Percentiles rank a stretch among this genome's conserved stretches.
Conservation (phyloP, 2,888 invertebrate species). For the Dasysyrphus tricinctus region DNA sequence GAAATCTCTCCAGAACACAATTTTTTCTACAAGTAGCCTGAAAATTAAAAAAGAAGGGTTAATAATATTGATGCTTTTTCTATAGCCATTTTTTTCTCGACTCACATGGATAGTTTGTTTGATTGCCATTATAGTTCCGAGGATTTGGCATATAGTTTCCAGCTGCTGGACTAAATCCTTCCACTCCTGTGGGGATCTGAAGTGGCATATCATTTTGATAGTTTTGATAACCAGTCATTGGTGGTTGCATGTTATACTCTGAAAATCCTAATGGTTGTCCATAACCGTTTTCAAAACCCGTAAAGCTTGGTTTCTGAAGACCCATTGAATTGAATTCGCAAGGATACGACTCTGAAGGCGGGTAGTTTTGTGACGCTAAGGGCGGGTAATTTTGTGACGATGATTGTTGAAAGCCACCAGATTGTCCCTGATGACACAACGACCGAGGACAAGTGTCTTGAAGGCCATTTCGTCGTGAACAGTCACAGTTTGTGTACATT, state of each 20-base stretch:
- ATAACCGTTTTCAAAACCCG: neutral
- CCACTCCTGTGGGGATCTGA: constrained; percentile 8
- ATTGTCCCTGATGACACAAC: constrained; percentile 83
- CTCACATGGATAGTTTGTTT: neutral
- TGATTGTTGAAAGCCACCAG: constrained; percentile 84
- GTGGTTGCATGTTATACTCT: neutral
- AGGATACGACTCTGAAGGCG: constrained; percentile 79
- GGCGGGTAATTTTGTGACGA: constrained; percentile 78
- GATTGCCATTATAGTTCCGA: neutral
- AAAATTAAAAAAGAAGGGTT: neutral
- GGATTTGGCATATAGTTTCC: constrained; percentile 14
- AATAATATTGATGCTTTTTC: neutral
- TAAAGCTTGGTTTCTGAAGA: neutral
- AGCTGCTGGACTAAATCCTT: neutral
- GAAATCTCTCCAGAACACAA: no score
- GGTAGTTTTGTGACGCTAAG: constrained; percentile 83
- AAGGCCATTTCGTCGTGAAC: constrained; percentile 85
- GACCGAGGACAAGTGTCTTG: constrained; percentile 86
- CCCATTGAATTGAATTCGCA: constrained; percentile 77
- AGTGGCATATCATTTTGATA: constrained; percentile 23
- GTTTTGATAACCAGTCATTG: constrained; percentile 12
- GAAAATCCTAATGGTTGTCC: neutral
- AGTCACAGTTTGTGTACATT: constrained; percentile 85
- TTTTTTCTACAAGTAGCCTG: neutral
- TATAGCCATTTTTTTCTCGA: no score